A percentile compares a stretch with the other conserved stretches of the same genome.
These are phyloP conservation scores for Daktulosphaira vitifoliae DNA, from an alignment of 1,140 invertebrate species.

Conservation along the genomic window DNA sequence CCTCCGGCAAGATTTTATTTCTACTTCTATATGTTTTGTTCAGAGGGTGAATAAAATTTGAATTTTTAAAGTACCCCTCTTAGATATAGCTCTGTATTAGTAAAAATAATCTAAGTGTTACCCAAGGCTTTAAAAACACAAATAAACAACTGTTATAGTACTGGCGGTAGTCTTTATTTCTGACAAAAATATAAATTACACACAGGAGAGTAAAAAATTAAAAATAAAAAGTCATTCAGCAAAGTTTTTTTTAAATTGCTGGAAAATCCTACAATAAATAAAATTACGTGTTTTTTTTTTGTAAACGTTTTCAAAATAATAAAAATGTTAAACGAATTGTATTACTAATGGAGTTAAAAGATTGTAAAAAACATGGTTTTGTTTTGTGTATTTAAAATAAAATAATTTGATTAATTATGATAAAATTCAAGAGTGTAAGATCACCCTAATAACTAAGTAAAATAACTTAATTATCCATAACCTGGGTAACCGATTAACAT, in stretches of 20 bases:
- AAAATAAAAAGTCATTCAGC: conserved; percentile 11
- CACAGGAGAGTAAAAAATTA: background rate
- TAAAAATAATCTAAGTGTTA: background rate
- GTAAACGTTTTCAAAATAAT: too few species aligned
- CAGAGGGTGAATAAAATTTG: conserved; percentile 31
- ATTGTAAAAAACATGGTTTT: too few species aligned
- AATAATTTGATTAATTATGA: too few species aligned
- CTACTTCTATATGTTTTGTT: background rate
- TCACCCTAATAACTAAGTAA: too few species aligned
- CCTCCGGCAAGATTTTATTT: conserved; percentile 27
- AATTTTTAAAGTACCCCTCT: conserved; percentile 22
- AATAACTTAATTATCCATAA: too few species aligned
- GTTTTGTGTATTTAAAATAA: too few species aligned
- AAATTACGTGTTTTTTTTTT: too few species aligned
- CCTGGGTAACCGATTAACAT: too few species aligned
- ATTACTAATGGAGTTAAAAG: too few species aligned
- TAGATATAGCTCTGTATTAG: background rate
- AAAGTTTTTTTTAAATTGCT: conserved; percentile 10
- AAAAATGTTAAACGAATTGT: too few species aligned
- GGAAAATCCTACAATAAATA: too few species aligned
- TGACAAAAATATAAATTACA: background rate
- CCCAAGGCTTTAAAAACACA: conserved; percentile 3
- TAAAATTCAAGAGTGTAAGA: too few species aligned
- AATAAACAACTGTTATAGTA: background rate
- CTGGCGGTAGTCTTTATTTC: background rate